Evolutionary conservation across 2,888 invertebrate genomes (phyloP), one percentile per base, ranked within the genome.

Genomic region (Trissoscelio sp.): DNA sequence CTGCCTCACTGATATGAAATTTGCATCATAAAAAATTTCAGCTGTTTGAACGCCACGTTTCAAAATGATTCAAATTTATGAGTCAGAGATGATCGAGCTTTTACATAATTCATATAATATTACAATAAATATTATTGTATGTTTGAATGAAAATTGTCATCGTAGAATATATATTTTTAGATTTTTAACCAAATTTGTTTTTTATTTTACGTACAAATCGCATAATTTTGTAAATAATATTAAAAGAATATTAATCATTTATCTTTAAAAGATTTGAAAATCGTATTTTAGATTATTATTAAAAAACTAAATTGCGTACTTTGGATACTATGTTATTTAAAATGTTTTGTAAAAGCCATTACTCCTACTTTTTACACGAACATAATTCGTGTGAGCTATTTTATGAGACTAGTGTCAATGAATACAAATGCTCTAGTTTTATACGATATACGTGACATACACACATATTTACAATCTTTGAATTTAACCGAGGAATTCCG

Each of bases 391-490:
- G 42, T n/a, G 9, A 24, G 11, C 24, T 60, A 60, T 60, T 60
- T 60, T 42, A 42, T 24, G 42, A 42, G 42, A 11, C 14, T 34
- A 16, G 14, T 24, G 22, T 60, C 60, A 60, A 60, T 42, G 42
- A 60, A 42, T 60, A 42, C 60, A 42, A 60, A 42, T 60, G 60
- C 24, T 34, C 42, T 60, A 60, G 60, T 24, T 60, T 28, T 42
- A 60, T 42, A 60, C 60, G 60, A 42, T 42, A 24, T 24, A 60
- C 60, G 60, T 60, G 60, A 39, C 39, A n/a, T 42, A 14, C 39
- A 20, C 9, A 18, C 14, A 2, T 55, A 55, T 34, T 18, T 34
- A 18, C 11, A 55, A 55, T 31, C 55, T 55, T 55, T 9, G 16
- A 57, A 6, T 57, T 39, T 57, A 4, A 12, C 39, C 39, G 6